Conservation (phyloP, 2,797 vertebrate genomes). For the Protonibea diacanthus region DNA sequence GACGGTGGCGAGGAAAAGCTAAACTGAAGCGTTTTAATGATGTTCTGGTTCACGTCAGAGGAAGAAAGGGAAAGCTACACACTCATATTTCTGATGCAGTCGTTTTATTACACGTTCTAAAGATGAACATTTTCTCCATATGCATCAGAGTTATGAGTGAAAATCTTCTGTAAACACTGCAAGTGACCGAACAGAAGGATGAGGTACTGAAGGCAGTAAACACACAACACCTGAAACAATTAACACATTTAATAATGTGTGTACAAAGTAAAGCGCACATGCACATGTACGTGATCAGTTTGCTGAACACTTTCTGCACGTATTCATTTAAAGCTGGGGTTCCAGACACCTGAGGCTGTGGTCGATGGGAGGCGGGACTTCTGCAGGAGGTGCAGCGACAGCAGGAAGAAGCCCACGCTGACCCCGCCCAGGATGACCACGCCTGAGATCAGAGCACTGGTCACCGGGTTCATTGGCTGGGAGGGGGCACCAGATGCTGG, state of each 20-base stretch:
- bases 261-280: conserved; percentile 8
- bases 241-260: conserved; percentile 40
- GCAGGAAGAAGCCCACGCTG: conserved; percentile 88
- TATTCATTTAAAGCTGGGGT: conserved; percentile 90
- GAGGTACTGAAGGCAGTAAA: conserved; percentile 87
- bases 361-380: conserved; percentile 83
- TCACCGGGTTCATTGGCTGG: conserved; percentile 88
- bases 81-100: conserved; percentile 19
- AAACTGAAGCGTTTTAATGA: too few species aligned
- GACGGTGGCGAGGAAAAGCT: too few species aligned
- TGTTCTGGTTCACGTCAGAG: not conserved
- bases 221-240: conserved; percentile 56
- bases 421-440: conserved; percentile 89
- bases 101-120: conserved; percentile 19
- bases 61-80: not conserved
- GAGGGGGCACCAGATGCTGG: conserved; percentile 74
- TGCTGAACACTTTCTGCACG: conserved; percentile 12
- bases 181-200: conserved; percentile 76
- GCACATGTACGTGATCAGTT: not conserved
- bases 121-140: not conserved
- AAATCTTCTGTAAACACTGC: conserved; percentile 19
- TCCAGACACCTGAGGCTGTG: conserved; percentile 87
- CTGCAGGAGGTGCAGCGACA: conserved; percentile 89
- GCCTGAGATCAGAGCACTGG: conserved; percentile 92
- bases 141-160: not conserved